These are phyloP conservation scores for Eilema caniola DNA, from an alignment of 2,888 invertebrate genomes.

Conservation along the genomic window DNA sequence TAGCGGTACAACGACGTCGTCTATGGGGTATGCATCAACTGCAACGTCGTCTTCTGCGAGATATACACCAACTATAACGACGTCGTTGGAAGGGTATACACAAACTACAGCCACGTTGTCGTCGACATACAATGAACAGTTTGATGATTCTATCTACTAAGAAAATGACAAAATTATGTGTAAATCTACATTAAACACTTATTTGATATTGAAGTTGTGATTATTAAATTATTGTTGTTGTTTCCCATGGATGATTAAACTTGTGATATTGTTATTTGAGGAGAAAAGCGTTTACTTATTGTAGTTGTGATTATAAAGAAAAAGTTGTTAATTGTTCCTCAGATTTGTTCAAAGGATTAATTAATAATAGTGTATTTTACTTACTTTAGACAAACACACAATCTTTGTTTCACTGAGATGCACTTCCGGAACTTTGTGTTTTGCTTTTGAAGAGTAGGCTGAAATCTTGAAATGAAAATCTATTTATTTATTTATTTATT, in stretches of 20 bases:
- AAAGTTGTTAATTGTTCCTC: no score
- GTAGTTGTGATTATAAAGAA: no score
- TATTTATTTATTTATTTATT: no score
- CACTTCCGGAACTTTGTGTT: slow-evolving; percentile 28
- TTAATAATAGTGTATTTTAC: no score
- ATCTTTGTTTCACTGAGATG: slow-evolving; percentile 29
- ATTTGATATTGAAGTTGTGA: no score
- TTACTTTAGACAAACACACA: slow-evolving; percentile 29
- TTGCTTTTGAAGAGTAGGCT: slow-evolving; percentile 26
- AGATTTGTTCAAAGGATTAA: no score
- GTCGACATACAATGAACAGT: slow-evolving; percentile 27
- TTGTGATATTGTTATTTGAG: slow-evolving; percentile 29
- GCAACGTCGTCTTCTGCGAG: slow-evolving; percentile 25
- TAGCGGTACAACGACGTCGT: slow-evolving; percentile 18
- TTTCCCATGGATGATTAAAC: slow-evolving; percentile 27
- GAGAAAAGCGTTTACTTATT: neutral
- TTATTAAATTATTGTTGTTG: slow-evolving; percentile 13
- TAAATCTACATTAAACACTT: slow-evolving; percentile 9
- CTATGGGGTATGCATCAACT: slow-evolving; percentile 16
- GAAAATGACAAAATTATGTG: slow-evolving; percentile 31
- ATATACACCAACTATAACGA: slow-evolving; percentile 22
- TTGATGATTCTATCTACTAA: slow-evolving; percentile 31
- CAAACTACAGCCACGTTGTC: slow-evolving; percentile 23
- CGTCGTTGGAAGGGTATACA: slow-evolving; percentile 1
- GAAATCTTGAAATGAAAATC: no score